Evolutionary conservation across 2,113 vertebrate species (phyloP), one percentile per base, ranked within the genome.

Genomic region (Todiramphus saurophagus): DNA sequence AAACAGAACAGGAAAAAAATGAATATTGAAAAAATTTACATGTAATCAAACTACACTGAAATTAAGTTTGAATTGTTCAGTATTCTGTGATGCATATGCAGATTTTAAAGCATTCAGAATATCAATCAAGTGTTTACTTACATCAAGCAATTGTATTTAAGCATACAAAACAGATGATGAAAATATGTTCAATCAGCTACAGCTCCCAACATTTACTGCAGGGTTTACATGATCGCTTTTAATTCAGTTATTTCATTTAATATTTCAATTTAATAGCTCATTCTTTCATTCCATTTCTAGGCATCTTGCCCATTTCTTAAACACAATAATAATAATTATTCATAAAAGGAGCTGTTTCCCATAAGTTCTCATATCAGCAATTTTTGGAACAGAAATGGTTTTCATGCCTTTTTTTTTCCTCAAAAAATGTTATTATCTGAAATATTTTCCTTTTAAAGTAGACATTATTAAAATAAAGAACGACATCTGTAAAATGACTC

Each of bases 231-330:
- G 94, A 97, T 96, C 87, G 80, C 83, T 96, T 97, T 97, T 96
- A 97, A 97, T 97, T 97, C 96, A 97, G 96, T 97, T 97, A 97
- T 97, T 96, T 96, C 85, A 96, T 97, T 97, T 97, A 97, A 97
- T 97, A 97, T 97, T 97, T 97, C 97, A 97, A 97, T 97, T 97
- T 97, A 97, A 97, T 97, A 97, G 87, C 66, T 96, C 81, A 73
- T 96, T 97, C 96, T 96, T 97, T 97, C 95, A 97, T 93, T 96
- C 91, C 87, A 68, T 97, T 97, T 97, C 97, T 97, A 97, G 97
- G 97, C 96, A 97, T 93, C 74, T 87, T 97, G 96, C 97, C 97
- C 94, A 96, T 94, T 97, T 97, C 94, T 96, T 94, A 97, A 94
- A 92, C 90, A 96, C 94, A 97, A 96, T 83, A 95, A 96, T 97